A percentile compares a stretch with the other conserved stretches of the same genome.
phyloP scores from a whole-genome alignment of 2,113 vertebrate genomes.

The Sorex araneus region DNA sequence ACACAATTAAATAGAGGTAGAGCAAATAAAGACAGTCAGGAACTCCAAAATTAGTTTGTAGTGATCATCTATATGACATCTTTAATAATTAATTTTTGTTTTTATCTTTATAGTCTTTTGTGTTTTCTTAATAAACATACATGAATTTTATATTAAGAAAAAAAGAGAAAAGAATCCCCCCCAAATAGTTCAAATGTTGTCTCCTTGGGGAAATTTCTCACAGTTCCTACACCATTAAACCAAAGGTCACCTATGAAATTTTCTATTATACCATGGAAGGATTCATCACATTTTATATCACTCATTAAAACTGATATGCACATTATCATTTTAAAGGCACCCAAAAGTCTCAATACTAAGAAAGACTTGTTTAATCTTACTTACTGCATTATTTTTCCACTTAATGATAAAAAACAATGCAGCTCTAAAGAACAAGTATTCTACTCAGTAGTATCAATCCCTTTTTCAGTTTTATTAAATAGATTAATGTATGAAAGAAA shows the following conservation, averaged over 20 bases:
- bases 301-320: constrained; percentile 31
- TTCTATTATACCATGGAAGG: background rate
- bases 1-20: background rate
- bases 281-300: background rate
- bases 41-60: background rate
- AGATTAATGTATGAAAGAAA: background rate
- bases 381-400: background rate
- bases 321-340: background rate
- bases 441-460: background rate
- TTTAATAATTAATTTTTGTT: constrained; percentile 1
- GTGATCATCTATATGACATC: background rate
- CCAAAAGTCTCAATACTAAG: background rate
- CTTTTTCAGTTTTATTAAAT: constrained; percentile 23
- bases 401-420: background rate
- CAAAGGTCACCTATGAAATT: background rate
- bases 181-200: background rate
- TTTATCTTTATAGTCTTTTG: background rate
- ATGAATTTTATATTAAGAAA: constrained; percentile 14
- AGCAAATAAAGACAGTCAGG: background rate
- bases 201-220: background rate
- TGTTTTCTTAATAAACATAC: background rate
- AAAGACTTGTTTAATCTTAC: background rate
- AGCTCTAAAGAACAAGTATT: background rate
- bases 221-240: background rate
- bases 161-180: background rate